Base-by-base conservation (phyloP, 2,888 invertebrate genomes). In the Lasioglossum lativentre region DNA sequence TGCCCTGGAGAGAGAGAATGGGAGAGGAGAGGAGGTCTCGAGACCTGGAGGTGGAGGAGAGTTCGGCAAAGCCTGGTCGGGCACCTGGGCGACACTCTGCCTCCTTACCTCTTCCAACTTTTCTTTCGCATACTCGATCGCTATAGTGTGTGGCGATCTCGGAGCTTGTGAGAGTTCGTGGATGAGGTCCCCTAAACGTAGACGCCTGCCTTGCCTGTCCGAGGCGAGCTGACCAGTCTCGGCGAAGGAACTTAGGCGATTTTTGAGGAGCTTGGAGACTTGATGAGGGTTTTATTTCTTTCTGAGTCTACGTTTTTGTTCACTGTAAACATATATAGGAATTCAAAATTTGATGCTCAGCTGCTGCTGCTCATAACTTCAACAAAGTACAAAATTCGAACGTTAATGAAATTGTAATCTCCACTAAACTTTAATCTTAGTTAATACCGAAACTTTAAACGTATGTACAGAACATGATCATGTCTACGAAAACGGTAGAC, bases 41-140 rank as follows among this genome's bases (percentile, higher is more conserved):
- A 70, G 30, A n/a, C 66, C 83, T 87, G 80, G 86, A 89, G 89
- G 85, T 78, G 83, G 86, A 91, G 85, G 86, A 71, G 91, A 90
- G 90, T 91, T 90, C 85, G 91, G 91, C 90, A 88, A 85, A 87
- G 91, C 88, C 85, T 86, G 91, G 88, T 89, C 91, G 90, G 87
- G 91, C 92, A 93, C 93, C 92, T 92, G 93, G 91, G 90, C 93
- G 93, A 93, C 93, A 93, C 92, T 59, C 59, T 91, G 89, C 89
- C 86, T 91, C 84, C 85, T 91, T 86, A 80, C 87, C 82, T 88
- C 86, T 88, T 87, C 79, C 89, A 82, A 83, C 88, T 85, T 74
- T 38, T 75, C 75, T 63, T 42, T 75, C 85, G 45, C 66, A 27
- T 71, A 63, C 74, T 63, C 45, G 70, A 59, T 52, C 59, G n/a